Percentiles rank a stretch among this genome's conserved stretches.
These are phyloP conservation scores for Oncorhynchus mykiss DNA, from an alignment of 2,113 vertebrate species.

Conservation along the genomic window DNA sequence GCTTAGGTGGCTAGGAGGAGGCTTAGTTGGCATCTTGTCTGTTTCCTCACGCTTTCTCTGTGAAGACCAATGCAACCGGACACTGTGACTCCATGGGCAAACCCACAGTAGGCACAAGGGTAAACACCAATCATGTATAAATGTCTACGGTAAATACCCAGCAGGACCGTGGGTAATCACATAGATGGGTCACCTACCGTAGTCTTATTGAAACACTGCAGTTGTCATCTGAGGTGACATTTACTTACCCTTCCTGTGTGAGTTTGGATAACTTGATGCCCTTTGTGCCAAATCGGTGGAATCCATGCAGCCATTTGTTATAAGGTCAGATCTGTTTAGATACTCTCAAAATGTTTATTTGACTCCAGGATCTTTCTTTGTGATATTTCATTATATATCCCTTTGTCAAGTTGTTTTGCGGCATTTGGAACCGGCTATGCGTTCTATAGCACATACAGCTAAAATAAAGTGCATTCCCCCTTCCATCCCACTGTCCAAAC, in stretches of 20 bases:
- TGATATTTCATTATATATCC: no score
- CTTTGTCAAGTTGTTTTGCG: no score
- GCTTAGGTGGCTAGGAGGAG: no score
- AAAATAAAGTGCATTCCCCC: no score
- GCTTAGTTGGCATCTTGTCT: no score
- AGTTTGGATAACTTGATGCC: slow-evolving; percentile 48
- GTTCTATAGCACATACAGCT: no score
- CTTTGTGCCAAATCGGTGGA: slow-evolving; percentile 41
- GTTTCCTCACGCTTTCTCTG: not conserved
- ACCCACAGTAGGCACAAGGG: slow-evolving; percentile 15
- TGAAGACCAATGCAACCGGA: not conserved
- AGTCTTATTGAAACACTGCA: slow-evolving; percentile 10
- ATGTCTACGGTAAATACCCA: slow-evolving; percentile 32
- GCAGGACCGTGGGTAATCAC: slow-evolving; percentile 25
- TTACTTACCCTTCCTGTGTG: slow-evolving; percentile 46
- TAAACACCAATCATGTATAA: no score
- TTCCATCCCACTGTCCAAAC: no score
- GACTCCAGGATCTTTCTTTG: no score
- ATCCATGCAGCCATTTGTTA: slow-evolving; percentile 40
- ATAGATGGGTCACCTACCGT: slow-evolving; percentile 12
- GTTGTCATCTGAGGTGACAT: slow-evolving; percentile 55
- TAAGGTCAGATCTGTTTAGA: slow-evolving; percentile 31
- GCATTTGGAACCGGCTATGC: no score
- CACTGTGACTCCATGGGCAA: slow-evolving; percentile 13
- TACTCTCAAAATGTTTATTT: not conserved